Base-by-base conservation (phyloP, 2,113 vertebrate species). In the Choloepus hoffmanni region DNA sequence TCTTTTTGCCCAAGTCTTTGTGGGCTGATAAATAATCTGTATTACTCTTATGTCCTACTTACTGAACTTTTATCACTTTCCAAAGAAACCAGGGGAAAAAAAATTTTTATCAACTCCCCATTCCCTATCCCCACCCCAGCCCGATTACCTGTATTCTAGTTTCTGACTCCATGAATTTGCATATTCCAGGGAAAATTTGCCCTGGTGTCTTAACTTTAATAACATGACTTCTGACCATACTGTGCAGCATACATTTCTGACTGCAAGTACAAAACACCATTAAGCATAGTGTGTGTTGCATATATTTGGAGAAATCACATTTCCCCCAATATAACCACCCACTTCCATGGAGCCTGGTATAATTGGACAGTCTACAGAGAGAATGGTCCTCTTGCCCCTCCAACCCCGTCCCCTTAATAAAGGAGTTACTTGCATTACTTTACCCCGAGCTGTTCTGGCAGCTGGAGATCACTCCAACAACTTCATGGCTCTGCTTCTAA, bases 191-290 rank as follows among this genome's bases (percentile, higher is more conserved):
- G 28, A 82, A 70, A 83, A 85, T 62, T 16, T 77, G 65, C 84
- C 72, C 84, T 96, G 79, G 30, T 28, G 60, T 85, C 33, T 53
- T 26, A 70, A 85, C 36, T 95, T 85, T 9, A 68, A 58, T 40
- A 55, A 73, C 16, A 67, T 36, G 86, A 85, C 55, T 43, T 72
- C 48, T 43, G 53, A 85, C 50, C 84, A 36, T 3, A 40, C n/a
- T 63, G 55, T 10, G 21, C 16, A 55, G 67, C 68, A 48, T 40
- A 67, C 36, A 30, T 83, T 87, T 88, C 77, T 68, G 65, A 88
- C 26, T 24, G 10, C 53, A 92, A 76, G 55, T 45, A 23, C 63
- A 70, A 89, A 85, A 21, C 36, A 19, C 43, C 55, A 26, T 13
- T 4, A 33, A 43, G 60, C 36, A 55, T 5, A 73, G 36, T 36